Base-by-base conservation (phyloP, 2,888 invertebrate genomes). In the Nebria brevicollis region DNA sequence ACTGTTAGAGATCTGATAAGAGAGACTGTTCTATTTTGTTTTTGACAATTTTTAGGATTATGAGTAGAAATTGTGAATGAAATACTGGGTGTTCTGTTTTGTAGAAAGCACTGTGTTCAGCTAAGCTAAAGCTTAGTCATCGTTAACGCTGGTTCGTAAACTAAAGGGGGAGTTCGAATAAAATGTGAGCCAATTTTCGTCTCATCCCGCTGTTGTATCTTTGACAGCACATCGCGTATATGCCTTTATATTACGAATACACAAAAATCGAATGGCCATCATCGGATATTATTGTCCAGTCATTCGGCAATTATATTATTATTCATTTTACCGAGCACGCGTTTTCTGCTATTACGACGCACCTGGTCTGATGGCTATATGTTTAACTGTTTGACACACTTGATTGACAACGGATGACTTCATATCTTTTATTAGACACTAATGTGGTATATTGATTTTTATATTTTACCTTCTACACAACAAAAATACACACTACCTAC, bases 101-200 rank as follows among this genome's bases (percentile, higher is more conserved):
- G 34, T 34, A 4, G 34, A 34, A 34, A 34, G 34, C 34, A 54
- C 11, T 8, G 54, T 54, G 4, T 25, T 70, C 4, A 70, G 70
- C 15, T 70, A 54, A 70, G 70, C 15, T 25, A 26, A 70, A 70
- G 70, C 70, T 70, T 70, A 70, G 70, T 70, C 70, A 70, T 34
- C 26, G 25, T 34, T 8, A 10, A 11, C 13, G 68, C 34, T 11
- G 73, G n/a, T 8, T 11, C 42, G 42, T 41, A 34, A 34, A 20
- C 73, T 73, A 11, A 11, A 26, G 76, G 13, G 82, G 77, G 81
- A 82, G 83, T 84, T 20, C 84, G 84, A 84, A 82, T 83, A 84
- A 84, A 87, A 87, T 86, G 85, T 85, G 85, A 83, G 85, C 87
- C 86, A 87, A 87, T 87, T 87, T 87, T 85, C 85, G 85, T 85